These are phyloP conservation scores for Polypterus senegalus DNA, from an alignment of 2,113 vertebrate species.

Conservation along the genomic window DNA sequence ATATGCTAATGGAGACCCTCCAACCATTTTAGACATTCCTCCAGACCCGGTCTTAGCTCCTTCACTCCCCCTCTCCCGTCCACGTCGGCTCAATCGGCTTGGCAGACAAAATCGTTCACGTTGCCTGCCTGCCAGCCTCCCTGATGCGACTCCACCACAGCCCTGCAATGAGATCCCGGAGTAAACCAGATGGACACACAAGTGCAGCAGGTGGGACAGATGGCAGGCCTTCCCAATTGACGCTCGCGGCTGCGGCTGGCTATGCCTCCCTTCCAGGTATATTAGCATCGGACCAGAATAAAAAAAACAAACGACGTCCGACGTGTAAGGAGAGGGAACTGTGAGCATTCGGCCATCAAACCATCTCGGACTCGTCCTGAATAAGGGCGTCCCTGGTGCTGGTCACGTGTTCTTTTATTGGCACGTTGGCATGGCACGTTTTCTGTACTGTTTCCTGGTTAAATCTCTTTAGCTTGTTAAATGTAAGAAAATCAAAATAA, in stretches of 20 bases:
- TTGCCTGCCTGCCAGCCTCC: slow-evolving; percentile 38
- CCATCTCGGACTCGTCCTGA: no score
- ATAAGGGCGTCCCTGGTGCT: no score
- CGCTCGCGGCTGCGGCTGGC: slow-evolving; percentile 49
- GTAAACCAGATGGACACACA: slow-evolving; percentile 64
- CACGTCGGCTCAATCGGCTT: slow-evolving; percentile 48
- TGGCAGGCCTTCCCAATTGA: slow-evolving; percentile 63
- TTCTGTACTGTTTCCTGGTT: no score
- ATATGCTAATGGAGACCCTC: slow-evolving; percentile 58
- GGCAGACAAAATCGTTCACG: slow-evolving; percentile 66
- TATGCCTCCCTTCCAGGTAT: slow-evolving; percentile 58
- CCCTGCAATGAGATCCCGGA: slow-evolving; percentile 51
- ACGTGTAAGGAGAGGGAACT: no score
- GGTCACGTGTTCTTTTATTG: no score
- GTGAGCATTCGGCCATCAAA: no score
- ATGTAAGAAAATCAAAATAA: no score
- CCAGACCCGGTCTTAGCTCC: neutral
- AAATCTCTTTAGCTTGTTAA: no score
- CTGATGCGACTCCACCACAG: slow-evolving; percentile 38
- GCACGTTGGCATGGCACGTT: no score
- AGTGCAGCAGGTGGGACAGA: slow-evolving; percentile 76
- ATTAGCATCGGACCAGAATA: slow-evolving; percentile 50
- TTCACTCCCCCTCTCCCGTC: slow-evolving; percentile 11
- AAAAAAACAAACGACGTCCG: slow-evolving; percentile 18
- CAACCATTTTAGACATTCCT: slow-evolving; percentile 53